phyloP scores from a whole-genome alignment of 2,113 vertebrate species.

The Varanus komodoensis region DNA sequence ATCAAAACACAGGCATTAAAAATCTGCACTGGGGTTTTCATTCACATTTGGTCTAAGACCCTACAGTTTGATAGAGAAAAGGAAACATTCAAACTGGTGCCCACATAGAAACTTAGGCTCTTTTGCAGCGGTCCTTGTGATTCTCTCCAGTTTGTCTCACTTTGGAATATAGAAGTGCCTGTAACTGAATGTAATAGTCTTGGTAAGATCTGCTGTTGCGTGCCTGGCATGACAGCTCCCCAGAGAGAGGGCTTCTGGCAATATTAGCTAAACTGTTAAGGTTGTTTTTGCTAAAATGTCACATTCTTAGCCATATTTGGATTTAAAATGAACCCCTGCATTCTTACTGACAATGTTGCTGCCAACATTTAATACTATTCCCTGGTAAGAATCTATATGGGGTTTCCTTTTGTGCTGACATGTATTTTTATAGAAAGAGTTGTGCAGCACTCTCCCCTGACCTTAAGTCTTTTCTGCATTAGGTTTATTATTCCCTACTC shows the following conservation, averaged over 20 bases:
- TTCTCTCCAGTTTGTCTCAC: not conserved
- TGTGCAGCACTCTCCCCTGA: no score
- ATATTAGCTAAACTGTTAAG: not conserved
- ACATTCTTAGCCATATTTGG: slow-evolving; percentile 30
- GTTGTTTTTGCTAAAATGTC: not conserved
- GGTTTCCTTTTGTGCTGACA: not conserved
- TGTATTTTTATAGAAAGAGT: no score
- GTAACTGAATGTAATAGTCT: not conserved
- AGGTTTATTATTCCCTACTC: no score
- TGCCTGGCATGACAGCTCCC: not conserved
- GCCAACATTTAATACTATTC: not conserved
- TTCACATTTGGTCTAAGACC: not conserved
- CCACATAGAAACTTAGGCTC: not conserved
- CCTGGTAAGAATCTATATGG: not conserved
- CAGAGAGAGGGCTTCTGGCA: not conserved
- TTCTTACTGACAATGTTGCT: not conserved
- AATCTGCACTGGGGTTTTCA: not conserved
- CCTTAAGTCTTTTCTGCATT: no score
- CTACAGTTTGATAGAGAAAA: not conserved
- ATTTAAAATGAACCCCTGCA: not conserved
- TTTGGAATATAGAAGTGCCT: not conserved
- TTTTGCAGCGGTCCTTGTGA: not conserved
- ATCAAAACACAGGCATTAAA: not conserved
- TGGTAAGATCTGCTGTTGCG: not conserved
- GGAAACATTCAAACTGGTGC: not conserved